Conservation (phyloP, 2,888 invertebrate species). For the Megastigmus dorsalis region DNA sequence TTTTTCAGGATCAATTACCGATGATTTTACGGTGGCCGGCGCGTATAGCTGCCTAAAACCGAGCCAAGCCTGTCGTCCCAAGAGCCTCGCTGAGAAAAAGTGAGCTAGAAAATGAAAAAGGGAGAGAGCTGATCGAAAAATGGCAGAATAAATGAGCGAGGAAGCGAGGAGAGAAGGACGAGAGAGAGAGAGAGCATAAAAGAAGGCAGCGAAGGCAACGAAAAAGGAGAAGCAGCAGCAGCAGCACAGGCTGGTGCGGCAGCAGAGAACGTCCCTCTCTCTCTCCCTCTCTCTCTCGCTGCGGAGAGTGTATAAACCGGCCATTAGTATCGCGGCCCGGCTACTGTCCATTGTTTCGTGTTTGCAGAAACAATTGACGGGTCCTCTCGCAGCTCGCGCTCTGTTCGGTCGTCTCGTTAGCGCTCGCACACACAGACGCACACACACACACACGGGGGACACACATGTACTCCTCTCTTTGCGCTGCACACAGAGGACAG, state of each 20-base stretch:
- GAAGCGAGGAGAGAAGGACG: neutral
- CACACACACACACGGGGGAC: too few species aligned
- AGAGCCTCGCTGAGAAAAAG: too few species aligned
- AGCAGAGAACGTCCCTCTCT: neutral
- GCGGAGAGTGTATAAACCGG: constrained; percentile 64
- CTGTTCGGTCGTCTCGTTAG: constrained; percentile 69
- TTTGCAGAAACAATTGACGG: constrained; percentile 73
- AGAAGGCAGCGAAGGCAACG: neutral
- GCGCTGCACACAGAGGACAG: constrained; percentile 62
- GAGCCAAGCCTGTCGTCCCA: too few species aligned
- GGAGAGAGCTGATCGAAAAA: neutral
- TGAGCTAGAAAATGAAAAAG: neutral
- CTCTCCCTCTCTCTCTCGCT: too few species aligned
- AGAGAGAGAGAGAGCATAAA: constrained; percentile 3
- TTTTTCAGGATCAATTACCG: too few species aligned
- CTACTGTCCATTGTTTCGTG: constrained; percentile 64
- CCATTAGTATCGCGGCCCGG: constrained; percentile 69
- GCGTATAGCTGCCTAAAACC: too few species aligned
- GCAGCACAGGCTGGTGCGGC: neutral
- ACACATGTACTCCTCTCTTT: too few species aligned
- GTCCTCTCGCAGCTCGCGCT: constrained; percentile 61
- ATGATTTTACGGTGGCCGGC: too few species aligned
- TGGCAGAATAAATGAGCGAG: constrained; percentile 2
- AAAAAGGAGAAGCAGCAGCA: neutral
- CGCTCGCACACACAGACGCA: constrained; percentile 63